Conservation (phyloP, 2,113 vertebrate genomes). For the Poeciliopsis prolifica region DNA sequence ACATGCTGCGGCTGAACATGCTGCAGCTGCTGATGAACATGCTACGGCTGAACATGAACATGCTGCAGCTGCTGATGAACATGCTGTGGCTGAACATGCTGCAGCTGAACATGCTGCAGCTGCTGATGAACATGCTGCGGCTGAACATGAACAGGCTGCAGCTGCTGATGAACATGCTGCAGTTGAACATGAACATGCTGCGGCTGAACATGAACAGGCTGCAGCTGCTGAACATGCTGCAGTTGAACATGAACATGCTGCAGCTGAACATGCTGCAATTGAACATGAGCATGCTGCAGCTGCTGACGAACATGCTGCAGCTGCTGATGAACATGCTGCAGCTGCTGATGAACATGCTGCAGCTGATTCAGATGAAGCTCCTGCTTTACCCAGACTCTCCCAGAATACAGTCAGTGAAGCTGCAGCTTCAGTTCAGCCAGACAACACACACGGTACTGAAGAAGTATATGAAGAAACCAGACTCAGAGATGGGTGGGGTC, state of each 20-base stretch:
- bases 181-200: too few relatives aligned
- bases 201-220: not conserved
- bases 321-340: too few relatives aligned
- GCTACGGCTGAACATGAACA: too few relatives aligned
- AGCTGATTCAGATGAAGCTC: constrained; percentile 5
- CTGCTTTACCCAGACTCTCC: not conserved
- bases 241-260: too few relatives aligned
- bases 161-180: not conserved
- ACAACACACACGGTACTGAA: not conserved
- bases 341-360: too few relatives aligned
- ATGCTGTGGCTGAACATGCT: too few relatives aligned
- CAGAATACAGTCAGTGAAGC: constrained; percentile 12
- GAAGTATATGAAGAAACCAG: not conserved
- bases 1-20: not conserved
- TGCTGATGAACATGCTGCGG: too few relatives aligned
- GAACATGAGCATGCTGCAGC: too few relatives aligned
- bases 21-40: not conserved
- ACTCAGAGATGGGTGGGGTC: not conserved
- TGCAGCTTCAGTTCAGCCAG: not conserved
- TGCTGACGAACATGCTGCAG: too few relatives aligned
- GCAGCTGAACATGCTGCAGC: not conserved
- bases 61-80: too few relatives aligned
- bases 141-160: not conserved
- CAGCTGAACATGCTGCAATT: too few relatives aligned
- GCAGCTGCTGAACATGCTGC: not conserved